phyloP scores from a whole-genome alignment of 2,797 vertebrate species.

The Kryptopterus vitreolus region DNA sequence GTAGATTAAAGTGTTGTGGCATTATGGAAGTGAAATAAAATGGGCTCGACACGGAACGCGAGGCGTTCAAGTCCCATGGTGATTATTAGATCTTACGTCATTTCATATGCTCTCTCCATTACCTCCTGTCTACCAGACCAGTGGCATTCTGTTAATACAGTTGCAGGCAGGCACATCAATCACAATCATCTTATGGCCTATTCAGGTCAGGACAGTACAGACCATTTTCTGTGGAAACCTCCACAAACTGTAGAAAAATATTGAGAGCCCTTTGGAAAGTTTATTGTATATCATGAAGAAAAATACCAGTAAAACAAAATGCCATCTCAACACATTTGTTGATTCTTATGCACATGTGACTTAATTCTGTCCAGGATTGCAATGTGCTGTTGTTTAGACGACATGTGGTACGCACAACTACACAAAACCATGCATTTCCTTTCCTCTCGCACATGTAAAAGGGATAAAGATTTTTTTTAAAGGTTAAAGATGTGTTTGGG shows the following conservation, averaged over 20 bases:
- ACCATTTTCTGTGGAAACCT: conserved; percentile 52
- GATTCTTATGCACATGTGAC: conserved; percentile 55
- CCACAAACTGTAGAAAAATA: neutral
- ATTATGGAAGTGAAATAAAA: conserved; percentile 43
- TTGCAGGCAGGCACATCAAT: conserved; percentile 46
- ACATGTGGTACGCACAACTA: conserved; percentile 42
- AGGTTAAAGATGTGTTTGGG: neutral
- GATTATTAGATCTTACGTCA: conserved; percentile 41
- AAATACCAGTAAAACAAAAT: conserved; percentile 41
- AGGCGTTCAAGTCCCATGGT: conserved; percentile 54
- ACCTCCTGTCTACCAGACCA: conserved; percentile 8
- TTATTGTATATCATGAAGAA: conserved; percentile 37
- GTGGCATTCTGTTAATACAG: conserved; percentile 14
- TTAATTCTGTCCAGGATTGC: conserved; percentile 54
- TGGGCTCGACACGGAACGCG: neutral
- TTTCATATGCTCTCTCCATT: neutral
- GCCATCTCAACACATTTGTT: conserved; percentile 27
- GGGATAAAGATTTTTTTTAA: conserved; percentile 29
- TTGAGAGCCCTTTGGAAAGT: neutral
- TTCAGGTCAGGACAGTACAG: conserved; percentile 41
- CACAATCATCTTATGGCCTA: conserved; percentile 59
- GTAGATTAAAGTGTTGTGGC: conserved; percentile 56
- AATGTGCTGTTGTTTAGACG: conserved; percentile 62
- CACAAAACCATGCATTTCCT: conserved; percentile 30
- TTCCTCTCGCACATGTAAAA: neutral